Percentiles rank a stretch among this genome's conserved stretches.
These are phyloP conservation scores for Dolichallabes microphthalmus DNA, from an alignment of 2,113 vertebrate species.

Conservation along the genomic window DNA sequence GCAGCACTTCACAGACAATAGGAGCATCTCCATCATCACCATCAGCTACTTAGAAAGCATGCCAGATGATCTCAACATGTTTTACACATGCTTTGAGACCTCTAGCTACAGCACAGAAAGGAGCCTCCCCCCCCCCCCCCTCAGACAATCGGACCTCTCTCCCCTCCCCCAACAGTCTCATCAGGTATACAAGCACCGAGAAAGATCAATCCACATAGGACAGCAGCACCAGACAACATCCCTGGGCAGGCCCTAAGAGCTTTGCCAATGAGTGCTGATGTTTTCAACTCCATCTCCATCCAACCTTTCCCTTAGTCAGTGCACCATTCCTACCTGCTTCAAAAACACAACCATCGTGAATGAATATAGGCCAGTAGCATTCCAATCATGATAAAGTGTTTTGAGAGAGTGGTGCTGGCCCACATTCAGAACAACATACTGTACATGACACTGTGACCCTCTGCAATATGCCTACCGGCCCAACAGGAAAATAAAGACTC, in stretches of 20 bases:
- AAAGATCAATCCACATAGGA: neutral
- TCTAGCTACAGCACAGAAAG: neutral
- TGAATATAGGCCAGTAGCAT: too few relatives aligned
- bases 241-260: neutral
- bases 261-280: neutral
- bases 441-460: too few relatives aligned
- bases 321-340: too few relatives aligned
- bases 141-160: neutral
- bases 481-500: neutral
- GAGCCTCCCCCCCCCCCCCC: neutral
- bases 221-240: neutral
- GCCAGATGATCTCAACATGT: neutral
- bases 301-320: too few relatives aligned
- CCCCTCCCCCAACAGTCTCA: too few relatives aligned
- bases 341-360: too few relatives aligned
- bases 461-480: too few relatives aligned
- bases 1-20: neutral
- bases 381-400: too few relatives aligned
- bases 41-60: neutral
- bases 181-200: neutral
- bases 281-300: neutral
- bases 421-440: too few relatives aligned
- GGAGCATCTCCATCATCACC: neutral
- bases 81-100: neutral
- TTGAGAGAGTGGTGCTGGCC: too few relatives aligned